Evolutionary conservation across 2,113 vertebrate species (phyloP).

Genomic region (Aramus guarauna): DNA sequence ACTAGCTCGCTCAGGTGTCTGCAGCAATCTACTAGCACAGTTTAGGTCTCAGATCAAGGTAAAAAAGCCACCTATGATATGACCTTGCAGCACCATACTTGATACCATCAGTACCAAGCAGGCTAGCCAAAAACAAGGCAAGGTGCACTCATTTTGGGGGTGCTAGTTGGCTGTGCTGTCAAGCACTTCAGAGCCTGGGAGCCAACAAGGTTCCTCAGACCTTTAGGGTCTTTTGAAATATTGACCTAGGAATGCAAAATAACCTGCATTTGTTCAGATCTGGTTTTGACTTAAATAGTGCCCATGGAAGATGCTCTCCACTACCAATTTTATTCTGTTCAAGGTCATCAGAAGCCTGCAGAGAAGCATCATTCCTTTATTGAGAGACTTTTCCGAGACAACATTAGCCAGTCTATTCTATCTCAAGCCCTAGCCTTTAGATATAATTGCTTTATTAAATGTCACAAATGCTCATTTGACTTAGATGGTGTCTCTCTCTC

Average conservation of each 20-base stretch:
- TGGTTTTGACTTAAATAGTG: background rate
- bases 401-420: background rate
- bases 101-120: background rate
- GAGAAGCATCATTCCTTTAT: background rate
- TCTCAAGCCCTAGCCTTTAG: constrained; percentile 8
- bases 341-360: constrained; percentile 9
- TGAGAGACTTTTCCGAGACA: background rate
- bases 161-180: background rate
- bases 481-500: background rate
- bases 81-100: too few species aligned
- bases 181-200: background rate
- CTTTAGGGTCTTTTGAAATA: background rate
- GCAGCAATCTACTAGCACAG: background rate
- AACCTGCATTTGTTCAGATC: background rate
- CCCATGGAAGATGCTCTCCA: background rate
- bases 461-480: constrained; percentile 59
- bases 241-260: background rate
- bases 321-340: background rate
- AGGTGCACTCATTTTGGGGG: background rate
- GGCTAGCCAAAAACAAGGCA: background rate
- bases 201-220: background rate
- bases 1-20: background rate
- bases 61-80: background rate
- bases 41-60: background rate
- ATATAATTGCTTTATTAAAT: constrained; percentile 61